Base-by-base conservation (phyloP, 2,888 invertebrate genomes). In the Dryocosmus kuriphilus region DNA sequence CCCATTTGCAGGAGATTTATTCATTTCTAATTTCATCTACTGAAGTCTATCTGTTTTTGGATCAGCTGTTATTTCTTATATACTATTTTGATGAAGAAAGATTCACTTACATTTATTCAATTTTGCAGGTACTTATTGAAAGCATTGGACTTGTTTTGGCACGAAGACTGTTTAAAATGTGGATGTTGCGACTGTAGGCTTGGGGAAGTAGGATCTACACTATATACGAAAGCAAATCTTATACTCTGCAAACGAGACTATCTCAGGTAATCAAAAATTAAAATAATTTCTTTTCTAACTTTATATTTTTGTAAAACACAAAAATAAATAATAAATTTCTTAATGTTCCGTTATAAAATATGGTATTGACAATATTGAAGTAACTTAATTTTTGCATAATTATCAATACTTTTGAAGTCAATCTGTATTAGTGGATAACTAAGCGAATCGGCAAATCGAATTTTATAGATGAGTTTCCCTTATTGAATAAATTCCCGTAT, bases 231-330 rank as follows among this genome's bases (percentile, higher is more conserved):
- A 92, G 97, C 97, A 60, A 97, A 97, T 92, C 95, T 98, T 83
- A 96, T 98, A 91, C 94, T 98, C 78, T 98, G 98, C 93, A 96
- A 97, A 92, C 94, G 97, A 90, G 98, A 98, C 92, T 98, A 98
- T 92, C 95, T 98, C 92, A 96, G 97, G 97, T 97, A 89, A 91
- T 91, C 9, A 8, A 35, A 35, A 35, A 35, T 35, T 9, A 35
- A 35, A 35, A 7, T 35, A 35, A 8, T 7, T 9, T 35, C 1
- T 35, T 35, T 35, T 5, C 1, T 7, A 9, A 8, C 9, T 9
- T 9, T 9, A 1, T 35, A 35, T 8, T 9, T 35, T 35, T 35
- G 8, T 35, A 9, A 8, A 7, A 9, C 7, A 35, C 7, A 35
- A 35, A 35, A 9, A 9, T 9, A 0, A 1, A 11, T 1, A 35